These are phyloP conservation scores for Sarcophaga bullata DNA, from an alignment of 1,140 invertebrate genomes.

Conservation along the genomic window DNA sequence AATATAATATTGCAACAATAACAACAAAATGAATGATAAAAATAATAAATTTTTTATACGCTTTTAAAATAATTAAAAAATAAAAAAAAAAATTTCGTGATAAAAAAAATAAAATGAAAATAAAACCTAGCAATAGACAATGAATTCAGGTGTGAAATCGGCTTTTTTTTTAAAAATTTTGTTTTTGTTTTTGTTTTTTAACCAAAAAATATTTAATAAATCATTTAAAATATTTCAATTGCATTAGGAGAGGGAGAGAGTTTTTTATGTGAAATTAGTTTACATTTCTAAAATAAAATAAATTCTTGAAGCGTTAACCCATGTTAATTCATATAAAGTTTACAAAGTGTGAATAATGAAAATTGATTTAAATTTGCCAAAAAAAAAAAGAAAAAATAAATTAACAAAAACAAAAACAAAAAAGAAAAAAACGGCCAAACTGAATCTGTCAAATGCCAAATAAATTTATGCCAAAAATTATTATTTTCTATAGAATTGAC, in stretches of 20 bases:
- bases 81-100: not conserved
- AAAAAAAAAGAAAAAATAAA: too few species aligned
- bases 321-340: not conserved
- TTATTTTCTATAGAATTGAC: too few species aligned
- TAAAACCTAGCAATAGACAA: not conserved
- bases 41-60: not conserved
- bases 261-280: not conserved
- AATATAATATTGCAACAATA: not conserved
- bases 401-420: too few species aligned
- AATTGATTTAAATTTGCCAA: not conserved
- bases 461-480: too few species aligned
- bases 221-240: not conserved
- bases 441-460: too few species aligned
- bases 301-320: constrained; percentile 8
- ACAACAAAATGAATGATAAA: not conserved
- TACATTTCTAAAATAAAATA: constrained; percentile 10
- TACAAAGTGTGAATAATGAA: not conserved
- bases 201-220: not conserved
- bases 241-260: not conserved
- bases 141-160: constrained; percentile 16
- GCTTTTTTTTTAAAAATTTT: not conserved
- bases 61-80: not conserved
- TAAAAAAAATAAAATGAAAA: not conserved
- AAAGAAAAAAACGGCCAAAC: too few species aligned
- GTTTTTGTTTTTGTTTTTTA: not conserved